These are phyloP conservation scores for Blastomussa wellsi DNA, from an alignment of 92 coral and sea anemone species.

Conservation along the genomic window DNA sequence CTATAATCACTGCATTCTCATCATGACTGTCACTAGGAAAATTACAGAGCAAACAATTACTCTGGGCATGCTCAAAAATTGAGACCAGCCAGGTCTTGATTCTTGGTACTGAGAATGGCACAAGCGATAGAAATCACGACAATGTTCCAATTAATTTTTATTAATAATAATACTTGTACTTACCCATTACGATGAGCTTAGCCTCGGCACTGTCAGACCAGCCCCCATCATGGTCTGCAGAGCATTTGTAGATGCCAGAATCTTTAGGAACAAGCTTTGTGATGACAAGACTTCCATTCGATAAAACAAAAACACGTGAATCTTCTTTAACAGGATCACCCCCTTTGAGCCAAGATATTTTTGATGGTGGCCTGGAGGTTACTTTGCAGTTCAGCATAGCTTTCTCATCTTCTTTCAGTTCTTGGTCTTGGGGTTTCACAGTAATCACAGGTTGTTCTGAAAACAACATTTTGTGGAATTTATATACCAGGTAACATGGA, in stretches of 20 bases:
- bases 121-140: too few species aligned
- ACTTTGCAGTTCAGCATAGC: conserved; percentile 61
- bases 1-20: too few species aligned
- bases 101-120: too few species aligned
- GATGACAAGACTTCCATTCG: conserved; percentile 61
- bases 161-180: too few species aligned
- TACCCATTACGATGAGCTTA: conserved; percentile 68
- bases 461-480: not conserved
- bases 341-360: conserved; percentile 65
- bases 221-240: conserved; percentile 40
- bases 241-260: conserved; percentile 64
- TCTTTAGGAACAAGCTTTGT: conserved; percentile 25
- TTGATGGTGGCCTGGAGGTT: conserved; percentile 55
- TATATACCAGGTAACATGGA: not conserved
- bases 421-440: conserved; percentile 47
- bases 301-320: conserved; percentile 4
- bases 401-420: conserved; percentile 53
- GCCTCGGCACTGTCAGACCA: conserved; percentile 52
- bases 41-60: too few species aligned
- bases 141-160: too few species aligned
- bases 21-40: too few species aligned
- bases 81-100: too few species aligned
- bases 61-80: too few species aligned
- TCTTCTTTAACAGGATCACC: conserved; percentile 19
- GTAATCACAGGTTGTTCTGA: conserved; percentile 60